Percentiles rank a stretch among this genome's conserved stretches.
phyloP scores from a whole-genome alignment of 1,140 invertebrate genomes.

The Charaxes varanes region DNA sequence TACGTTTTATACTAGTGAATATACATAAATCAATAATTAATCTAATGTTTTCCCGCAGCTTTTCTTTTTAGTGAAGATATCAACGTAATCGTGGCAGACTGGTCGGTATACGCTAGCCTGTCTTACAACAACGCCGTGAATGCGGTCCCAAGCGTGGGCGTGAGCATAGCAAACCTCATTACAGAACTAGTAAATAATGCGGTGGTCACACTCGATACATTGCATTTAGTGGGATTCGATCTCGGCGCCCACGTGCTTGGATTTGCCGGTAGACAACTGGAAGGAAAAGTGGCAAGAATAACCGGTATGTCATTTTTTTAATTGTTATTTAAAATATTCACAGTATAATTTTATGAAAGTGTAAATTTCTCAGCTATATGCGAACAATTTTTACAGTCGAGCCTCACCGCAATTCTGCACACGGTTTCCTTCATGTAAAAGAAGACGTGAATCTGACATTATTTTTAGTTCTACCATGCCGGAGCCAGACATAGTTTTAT shows the following conservation, averaged over 20 bases:
- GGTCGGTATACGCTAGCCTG: conserved; percentile 29
- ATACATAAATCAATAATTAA: no score
- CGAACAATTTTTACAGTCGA: no score
- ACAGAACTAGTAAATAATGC: conserved; percentile 4
- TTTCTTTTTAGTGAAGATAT: conserved; percentile 23
- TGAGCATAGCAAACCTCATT: conserved; percentile 25
- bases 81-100: conserved; percentile 45
- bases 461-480: no score
- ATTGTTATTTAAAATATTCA: no score
- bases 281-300: conserved; percentile 61
- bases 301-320: conserved; percentile 42
- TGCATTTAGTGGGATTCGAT: conserved; percentile 88
- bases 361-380: no score
- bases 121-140: conserved; percentile 26
- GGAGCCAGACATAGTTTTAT: no score
- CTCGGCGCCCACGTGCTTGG: conserved; percentile 90
- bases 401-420: no score
- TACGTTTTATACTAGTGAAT: no score
- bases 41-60: no score
- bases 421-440: no score
- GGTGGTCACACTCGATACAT: conserved; percentile 5
- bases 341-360: no score
- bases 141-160: conserved; percentile 33
- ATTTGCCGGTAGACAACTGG: conserved; percentile 83
- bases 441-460: no score